Conservation (phyloP, 2,797 vertebrate genomes). For the Streptopelia turtur region DNA sequence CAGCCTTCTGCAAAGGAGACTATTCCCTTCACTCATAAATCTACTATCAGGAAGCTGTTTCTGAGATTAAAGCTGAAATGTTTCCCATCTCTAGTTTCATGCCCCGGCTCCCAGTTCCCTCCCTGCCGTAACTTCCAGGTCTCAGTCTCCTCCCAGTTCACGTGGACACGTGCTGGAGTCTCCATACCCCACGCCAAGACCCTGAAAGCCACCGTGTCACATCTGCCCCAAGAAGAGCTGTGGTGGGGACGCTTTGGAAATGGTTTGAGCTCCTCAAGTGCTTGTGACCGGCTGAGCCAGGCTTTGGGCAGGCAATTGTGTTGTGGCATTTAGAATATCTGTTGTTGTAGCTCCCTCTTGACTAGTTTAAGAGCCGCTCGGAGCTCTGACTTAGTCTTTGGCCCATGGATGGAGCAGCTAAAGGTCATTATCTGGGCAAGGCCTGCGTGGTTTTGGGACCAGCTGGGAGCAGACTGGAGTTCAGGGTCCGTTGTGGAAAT, state of each 20-base stretch:
- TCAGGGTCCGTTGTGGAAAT: background rate
- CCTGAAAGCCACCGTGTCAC: accelerated
- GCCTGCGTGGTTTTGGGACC: background rate
- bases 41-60: slow-evolving; percentile 61
- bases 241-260: background rate
- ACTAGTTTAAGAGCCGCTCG: background rate
- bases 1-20: slow-evolving; percentile 27
- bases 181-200: background rate
- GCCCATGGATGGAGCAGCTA: background rate
- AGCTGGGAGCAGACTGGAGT: background rate
- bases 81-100: slow-evolving; percentile 58
- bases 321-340: background rate
- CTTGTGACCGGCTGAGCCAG: background rate
- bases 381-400: background rate
- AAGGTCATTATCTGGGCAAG: slow-evolving; percentile 43
- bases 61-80: slow-evolving; percentile 51
- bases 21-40: slow-evolving; percentile 59
- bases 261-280: background rate
- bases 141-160: background rate
- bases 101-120: slow-evolving; percentile 16
- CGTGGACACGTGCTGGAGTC: background rate
- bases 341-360: background rate
- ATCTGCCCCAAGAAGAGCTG: background rate
- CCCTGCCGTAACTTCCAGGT: background rate
- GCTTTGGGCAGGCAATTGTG: background rate